phyloP scores from a whole-genome alignment of 1,140 invertebrate species.

The Vanessa atalanta region DNA sequence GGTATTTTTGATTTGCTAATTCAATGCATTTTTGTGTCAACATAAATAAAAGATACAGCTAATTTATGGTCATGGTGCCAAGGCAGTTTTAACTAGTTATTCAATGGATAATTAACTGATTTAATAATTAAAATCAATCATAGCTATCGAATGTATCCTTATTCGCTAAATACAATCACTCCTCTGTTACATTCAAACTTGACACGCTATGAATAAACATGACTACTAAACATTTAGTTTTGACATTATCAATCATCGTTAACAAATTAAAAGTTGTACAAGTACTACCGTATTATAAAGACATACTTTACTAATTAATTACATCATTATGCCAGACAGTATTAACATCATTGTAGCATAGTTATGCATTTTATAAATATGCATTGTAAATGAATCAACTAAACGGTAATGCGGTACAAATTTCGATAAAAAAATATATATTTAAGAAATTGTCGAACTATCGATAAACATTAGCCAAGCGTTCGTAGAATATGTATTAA shows the following conservation, averaged over 20 bases:
- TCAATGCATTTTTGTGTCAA: too few relatives aligned
- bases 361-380: neutral
- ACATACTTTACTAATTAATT: slow-evolving; percentile 31
- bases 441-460: slow-evolving; percentile 18
- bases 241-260: slow-evolving; percentile 41
- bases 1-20: too few relatives aligned
- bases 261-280: slow-evolving; percentile 39
- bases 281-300: slow-evolving; percentile 21
- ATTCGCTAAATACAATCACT: slow-evolving; percentile 4
- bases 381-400: too few relatives aligned
- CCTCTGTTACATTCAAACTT: slow-evolving; percentile 26
- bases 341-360: slow-evolving; percentile 6
- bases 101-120: neutral
- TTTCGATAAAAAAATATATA: too few relatives aligned
- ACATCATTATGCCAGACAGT: slow-evolving; percentile 10
- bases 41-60: too few relatives aligned
- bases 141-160: neutral
- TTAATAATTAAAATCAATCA: slow-evolving; percentile 5
- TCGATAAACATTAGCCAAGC: slow-evolving; percentile 4
- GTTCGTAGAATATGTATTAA: slow-evolving; percentile 10
- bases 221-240: slow-evolving; percentile 32
- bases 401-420: too few relatives aligned
- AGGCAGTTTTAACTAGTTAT: too few relatives aligned
- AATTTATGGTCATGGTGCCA: too few relatives aligned
- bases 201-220: slow-evolving; percentile 30